phyloP scores from a whole-genome alignment of 2,888 invertebrate genomes.

The Phortica magna region DNA sequence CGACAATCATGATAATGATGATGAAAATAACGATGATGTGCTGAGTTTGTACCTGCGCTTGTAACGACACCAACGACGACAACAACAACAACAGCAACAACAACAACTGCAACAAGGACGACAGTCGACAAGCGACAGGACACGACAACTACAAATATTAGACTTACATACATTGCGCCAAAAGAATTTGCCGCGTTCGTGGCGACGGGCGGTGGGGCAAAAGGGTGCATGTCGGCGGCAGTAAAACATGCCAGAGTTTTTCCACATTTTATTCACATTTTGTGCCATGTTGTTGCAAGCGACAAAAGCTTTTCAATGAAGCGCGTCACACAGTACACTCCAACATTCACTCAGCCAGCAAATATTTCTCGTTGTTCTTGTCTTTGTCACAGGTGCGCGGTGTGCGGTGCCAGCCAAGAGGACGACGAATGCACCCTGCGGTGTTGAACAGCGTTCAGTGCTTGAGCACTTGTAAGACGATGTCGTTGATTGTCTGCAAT shows the following conservation, averaged over 20 bases:
- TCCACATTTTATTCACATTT: neutral
- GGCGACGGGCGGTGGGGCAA: no score
- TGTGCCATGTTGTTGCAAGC: neutral
- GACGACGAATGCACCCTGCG: neutral
- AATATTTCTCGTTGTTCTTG: neutral
- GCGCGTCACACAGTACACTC: conserved; percentile 11
- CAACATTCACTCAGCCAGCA: conserved; percentile 13
- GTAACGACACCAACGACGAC: conserved; percentile 26
- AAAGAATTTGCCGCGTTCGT: neutral
- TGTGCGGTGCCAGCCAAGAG: neutral
- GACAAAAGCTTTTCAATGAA: conserved; percentile 17
- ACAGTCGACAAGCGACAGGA: conserved; percentile 29
- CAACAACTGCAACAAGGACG: conserved; percentile 29
- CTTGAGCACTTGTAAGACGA: conserved; percentile 9
- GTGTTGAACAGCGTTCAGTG: neutral
- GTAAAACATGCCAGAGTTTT: no score
- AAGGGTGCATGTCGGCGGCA: no score
- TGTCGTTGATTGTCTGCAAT: conserved; percentile 18
- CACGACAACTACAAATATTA: conserved; percentile 31
- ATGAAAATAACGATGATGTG: neutral
- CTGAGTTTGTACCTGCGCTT: conserved; percentile 8
- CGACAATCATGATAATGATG: conserved; percentile 9
- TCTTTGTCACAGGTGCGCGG: neutral
- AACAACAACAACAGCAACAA: conserved; percentile 30
- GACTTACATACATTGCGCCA: conserved; percentile 39